phyloP scores from a whole-genome alignment of 1,140 invertebrate species.

The Cyclina sinensis region DNA sequence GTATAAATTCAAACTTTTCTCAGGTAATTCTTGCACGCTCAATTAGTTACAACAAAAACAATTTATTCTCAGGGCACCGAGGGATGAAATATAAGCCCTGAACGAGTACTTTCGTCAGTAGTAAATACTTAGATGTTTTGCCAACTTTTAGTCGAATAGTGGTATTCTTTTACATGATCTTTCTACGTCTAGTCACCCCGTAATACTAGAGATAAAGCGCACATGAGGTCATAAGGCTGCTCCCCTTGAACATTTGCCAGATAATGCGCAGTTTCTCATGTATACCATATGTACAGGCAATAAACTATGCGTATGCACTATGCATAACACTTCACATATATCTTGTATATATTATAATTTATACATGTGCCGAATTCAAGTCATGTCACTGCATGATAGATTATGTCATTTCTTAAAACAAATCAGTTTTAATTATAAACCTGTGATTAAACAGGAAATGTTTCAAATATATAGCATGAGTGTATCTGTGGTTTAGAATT shows the following conservation, averaged over 20 bases:
- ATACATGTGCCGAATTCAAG: neutral
- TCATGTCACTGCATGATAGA: slow-evolving; percentile 2
- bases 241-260: slow-evolving; percentile 1
- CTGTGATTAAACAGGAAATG: neutral
- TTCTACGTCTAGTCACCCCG: slow-evolving; percentile 45
- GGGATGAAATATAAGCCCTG: too few relatives aligned
- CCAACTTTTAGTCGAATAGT: slow-evolving; percentile 26
- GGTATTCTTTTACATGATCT: neutral
- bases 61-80: too few relatives aligned
- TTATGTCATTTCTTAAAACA: slow-evolving; percentile 15
- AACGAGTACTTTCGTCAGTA: too few relatives aligned
- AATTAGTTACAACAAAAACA: too few relatives aligned
- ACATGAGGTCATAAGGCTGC: slow-evolving; percentile 41
- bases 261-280: slow-evolving; percentile 16
- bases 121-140: neutral
- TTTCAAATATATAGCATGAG: neutral
- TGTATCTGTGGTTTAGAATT: too few relatives aligned
- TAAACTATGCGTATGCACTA: neutral
- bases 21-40: too few relatives aligned
- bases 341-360: slow-evolving; percentile 18
- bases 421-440: slow-evolving; percentile 5
- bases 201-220: slow-evolving; percentile 37
- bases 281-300: slow-evolving; percentile 21
- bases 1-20: too few relatives aligned
- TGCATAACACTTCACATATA: neutral